A percentile compares a stretch with the other conserved stretches of the same genome.
Evolutionary conservation across 2,113 vertebrate genomes (phyloP).

Genomic region (Oryzias curvinotus): DNA sequence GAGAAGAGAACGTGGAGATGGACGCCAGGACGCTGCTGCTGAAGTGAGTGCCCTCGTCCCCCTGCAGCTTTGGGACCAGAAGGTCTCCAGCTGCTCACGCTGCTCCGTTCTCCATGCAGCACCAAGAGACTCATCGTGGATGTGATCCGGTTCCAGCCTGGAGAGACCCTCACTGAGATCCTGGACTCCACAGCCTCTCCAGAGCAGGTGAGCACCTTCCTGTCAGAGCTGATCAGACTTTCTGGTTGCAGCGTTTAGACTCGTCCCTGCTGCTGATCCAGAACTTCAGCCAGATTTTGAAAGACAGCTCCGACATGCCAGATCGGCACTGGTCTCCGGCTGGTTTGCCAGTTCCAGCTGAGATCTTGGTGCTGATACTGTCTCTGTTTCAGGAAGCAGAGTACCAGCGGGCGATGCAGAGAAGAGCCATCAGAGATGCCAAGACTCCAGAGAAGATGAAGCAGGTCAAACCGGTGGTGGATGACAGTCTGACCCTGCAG

Average conservation of each 20-base stretch:
- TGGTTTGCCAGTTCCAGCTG: too few relatives aligned
- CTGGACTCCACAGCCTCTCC: conserved; percentile 81
- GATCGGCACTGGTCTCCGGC: too few relatives aligned
- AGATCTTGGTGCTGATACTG: not conserved
- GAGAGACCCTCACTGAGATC: conserved; percentile 94
- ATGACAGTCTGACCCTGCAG: conserved; percentile 89
- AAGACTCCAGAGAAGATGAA: conserved; percentile 98
- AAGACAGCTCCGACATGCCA: too few relatives aligned
- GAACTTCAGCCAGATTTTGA: too few relatives aligned
- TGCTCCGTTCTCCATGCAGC: conserved; percentile 67
- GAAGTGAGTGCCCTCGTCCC: conserved; percentile 78
- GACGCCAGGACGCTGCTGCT: conserved; percentile 90
- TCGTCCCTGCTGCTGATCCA: too few relatives aligned
- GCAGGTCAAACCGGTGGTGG: conserved; percentile 83
- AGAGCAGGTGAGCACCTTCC: conserved; percentile 82
- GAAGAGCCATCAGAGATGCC: conserved; percentile 91
- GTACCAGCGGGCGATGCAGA: conserved; percentile 96
- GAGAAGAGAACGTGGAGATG: conserved; percentile 89
- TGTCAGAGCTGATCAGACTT: too few relatives aligned
- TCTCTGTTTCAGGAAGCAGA: conserved; percentile 82
- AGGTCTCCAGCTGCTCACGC: not conserved
- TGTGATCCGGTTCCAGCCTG: conserved; percentile 96
- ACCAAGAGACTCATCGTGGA: conserved; percentile 97
- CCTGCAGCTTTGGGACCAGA: not conserved
- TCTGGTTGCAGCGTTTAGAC: too few relatives aligned